phyloP scores from a whole-genome alignment of 2,797 vertebrate genomes.

The Botia almorhae region DNA sequence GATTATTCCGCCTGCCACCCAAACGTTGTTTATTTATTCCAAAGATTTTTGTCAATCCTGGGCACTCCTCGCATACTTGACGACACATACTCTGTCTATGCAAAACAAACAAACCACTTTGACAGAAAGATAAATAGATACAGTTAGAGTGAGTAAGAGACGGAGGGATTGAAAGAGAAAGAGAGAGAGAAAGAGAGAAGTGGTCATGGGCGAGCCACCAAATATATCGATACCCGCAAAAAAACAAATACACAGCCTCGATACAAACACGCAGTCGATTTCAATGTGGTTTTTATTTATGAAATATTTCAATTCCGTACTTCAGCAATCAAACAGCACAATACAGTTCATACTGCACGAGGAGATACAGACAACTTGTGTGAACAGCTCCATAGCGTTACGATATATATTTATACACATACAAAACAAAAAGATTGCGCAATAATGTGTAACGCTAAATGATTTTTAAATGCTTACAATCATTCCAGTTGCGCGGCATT shows the following conservation, averaged over 20 bases:
- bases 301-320: constrained; percentile 83
- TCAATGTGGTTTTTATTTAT: constrained; percentile 81
- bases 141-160: no score
- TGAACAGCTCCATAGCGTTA: constrained; percentile 71
- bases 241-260: no score
- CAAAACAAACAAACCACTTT: not conserved
- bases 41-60: not conserved
- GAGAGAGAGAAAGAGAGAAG: no score
- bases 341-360: constrained; percentile 91
- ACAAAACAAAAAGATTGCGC: constrained; percentile 76
- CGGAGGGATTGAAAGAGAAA: no score
- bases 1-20: no score
- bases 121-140: not conserved
- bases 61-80: not conserved
- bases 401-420: constrained; percentile 65
- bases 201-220: no score
- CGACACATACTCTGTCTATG: not conserved
- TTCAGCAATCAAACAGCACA: constrained; percentile 89
- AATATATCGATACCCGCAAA: no score
- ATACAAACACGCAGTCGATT: constrained; percentile 51
- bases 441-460: constrained; percentile 81
- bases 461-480: constrained; percentile 80
- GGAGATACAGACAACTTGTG: constrained; percentile 78
- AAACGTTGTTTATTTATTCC: not conserved
- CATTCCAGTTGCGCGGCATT: constrained; percentile 83